Conservation (phyloP, 1,140 invertebrate genomes). For the Drosophila sechellia region DNA sequence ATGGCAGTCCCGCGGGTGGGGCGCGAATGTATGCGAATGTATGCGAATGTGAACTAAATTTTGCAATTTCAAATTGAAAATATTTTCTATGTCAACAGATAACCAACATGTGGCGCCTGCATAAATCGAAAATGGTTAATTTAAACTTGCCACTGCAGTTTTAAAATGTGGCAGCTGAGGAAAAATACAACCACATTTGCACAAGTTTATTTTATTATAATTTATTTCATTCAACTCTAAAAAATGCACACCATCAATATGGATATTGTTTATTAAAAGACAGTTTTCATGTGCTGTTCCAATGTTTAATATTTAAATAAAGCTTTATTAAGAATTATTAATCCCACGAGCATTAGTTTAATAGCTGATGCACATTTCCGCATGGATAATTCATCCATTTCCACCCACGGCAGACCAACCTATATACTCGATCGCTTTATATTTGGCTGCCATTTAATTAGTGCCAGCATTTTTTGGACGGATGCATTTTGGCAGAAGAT, state of each 20-base stretch:
- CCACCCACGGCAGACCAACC: conserved; percentile 1
- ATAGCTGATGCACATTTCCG: conserved; percentile 21
- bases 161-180: neutral
- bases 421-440: conserved; percentile 19
- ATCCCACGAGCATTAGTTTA: too few species aligned
- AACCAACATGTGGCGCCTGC: conserved; percentile 14
- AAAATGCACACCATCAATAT: neutral
- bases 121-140: conserved; percentile 23
- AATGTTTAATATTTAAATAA: too few species aligned
- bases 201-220: neutral
- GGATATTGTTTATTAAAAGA: neutral
- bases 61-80: conserved; percentile 51
- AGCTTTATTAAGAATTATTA: neutral
- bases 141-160: conserved; percentile 1
- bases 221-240: neutral
- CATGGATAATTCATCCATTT: conserved; percentile 17
- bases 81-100: conserved; percentile 30
- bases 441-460: conserved; percentile 48
- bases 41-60: conserved; percentile 41
- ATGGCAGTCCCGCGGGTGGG: conserved; percentile 47
- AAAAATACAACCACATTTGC: neutral
- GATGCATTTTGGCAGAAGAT: conserved; percentile 54
- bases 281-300: neutral
- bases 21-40: conserved; percentile 36
- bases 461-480: conserved; percentile 46